Evolutionary conservation across 2,797 vertebrate species (phyloP).

Genomic region (Oryzias dopingdopingensis): DNA sequence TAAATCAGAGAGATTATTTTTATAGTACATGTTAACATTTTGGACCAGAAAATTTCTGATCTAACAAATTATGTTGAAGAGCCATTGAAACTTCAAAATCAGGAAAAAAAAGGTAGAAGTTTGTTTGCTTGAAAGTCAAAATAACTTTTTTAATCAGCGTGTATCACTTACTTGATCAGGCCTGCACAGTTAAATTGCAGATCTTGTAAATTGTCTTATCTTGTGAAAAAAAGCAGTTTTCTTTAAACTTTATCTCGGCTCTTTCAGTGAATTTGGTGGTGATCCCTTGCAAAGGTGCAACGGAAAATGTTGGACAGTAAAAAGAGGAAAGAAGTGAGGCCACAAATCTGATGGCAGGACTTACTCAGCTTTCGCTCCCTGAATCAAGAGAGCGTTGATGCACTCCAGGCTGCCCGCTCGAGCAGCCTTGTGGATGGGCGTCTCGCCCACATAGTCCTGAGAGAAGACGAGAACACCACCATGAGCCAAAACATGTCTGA

Average conservation of each 20-base stretch:
- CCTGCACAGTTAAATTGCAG: conserved; percentile 6
- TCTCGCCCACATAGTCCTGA: conserved; percentile 99
- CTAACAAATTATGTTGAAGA: too few species aligned
- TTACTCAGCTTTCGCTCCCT: conserved; percentile 98
- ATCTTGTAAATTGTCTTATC: background rate
- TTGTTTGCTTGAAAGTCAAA: conserved; percentile 6
- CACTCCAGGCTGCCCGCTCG: conserved; percentile 97
- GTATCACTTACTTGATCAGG: background rate
- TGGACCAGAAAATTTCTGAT: too few species aligned
- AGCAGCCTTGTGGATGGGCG: conserved; percentile 98
- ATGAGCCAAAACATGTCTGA: conserved; percentile 1
- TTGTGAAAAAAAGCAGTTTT: too few species aligned
- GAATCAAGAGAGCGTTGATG: conserved; percentile 93
- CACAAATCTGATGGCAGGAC: conserved; percentile 74
- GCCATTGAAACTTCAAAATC: too few species aligned
- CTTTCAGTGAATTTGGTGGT: conserved; percentile 57
- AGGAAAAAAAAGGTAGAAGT: too few species aligned
- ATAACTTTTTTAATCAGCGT: background rate
- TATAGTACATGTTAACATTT: too few species aligned
- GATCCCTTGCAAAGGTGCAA: conserved; percentile 70
- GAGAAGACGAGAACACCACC: conserved; percentile 43
- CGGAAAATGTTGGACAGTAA: conserved; percentile 56
- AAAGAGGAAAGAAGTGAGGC: conserved; percentile 57
- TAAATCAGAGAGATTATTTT: too few species aligned
- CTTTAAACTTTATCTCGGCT: background rate